These are phyloP conservation scores for Phymastichus coffea DNA, from an alignment of 1,140 invertebrate genomes.

Conservation along the genomic window DNA sequence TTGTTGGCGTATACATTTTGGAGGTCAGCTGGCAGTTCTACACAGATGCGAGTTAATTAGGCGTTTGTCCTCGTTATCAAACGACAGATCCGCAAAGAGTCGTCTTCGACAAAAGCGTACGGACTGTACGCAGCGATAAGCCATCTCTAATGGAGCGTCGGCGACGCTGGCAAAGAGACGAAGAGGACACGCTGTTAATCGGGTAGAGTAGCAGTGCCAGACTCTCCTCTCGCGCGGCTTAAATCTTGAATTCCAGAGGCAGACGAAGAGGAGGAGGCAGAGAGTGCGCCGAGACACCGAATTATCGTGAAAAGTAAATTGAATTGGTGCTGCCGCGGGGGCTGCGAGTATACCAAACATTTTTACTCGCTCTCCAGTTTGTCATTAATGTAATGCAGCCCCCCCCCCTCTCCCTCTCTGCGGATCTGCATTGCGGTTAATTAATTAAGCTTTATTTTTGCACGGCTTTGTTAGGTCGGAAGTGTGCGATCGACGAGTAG, in stretches of 20 bases:
- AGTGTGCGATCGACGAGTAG: no score
- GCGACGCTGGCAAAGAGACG: slow-evolving; percentile 25
- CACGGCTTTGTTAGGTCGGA: no score
- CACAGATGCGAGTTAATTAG: no score
- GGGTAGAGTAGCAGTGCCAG: slow-evolving; percentile 14
- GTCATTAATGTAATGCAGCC: slow-evolving; percentile 28
- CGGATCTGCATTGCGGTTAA: no score
- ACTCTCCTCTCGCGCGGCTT: slow-evolving; percentile 18
- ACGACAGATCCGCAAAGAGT: no score
- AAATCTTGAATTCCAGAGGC: slow-evolving; percentile 29
- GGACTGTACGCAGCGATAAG: slow-evolving; percentile 23
- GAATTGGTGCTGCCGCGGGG: slow-evolving; percentile 12
- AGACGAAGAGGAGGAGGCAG: slow-evolving; percentile 17
- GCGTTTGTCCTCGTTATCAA: no score
- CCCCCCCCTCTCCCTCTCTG: no score
- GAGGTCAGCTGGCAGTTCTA: no score
- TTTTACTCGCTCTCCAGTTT: slow-evolving; percentile 7
- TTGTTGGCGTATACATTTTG: no score
- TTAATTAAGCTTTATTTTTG: no score
- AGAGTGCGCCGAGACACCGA: slow-evolving; percentile 23
- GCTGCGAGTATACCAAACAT: slow-evolving; percentile 15
- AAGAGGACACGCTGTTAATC: slow-evolving; percentile 23
- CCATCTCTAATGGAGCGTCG: slow-evolving; percentile 28
- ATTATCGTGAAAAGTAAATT: slow-evolving; percentile 29
- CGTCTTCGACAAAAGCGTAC: slow-evolving; percentile 11